Evolutionary conservation across 2,888 invertebrate genomes (phyloP).

Genomic region (Orthosia gracilis): DNA sequence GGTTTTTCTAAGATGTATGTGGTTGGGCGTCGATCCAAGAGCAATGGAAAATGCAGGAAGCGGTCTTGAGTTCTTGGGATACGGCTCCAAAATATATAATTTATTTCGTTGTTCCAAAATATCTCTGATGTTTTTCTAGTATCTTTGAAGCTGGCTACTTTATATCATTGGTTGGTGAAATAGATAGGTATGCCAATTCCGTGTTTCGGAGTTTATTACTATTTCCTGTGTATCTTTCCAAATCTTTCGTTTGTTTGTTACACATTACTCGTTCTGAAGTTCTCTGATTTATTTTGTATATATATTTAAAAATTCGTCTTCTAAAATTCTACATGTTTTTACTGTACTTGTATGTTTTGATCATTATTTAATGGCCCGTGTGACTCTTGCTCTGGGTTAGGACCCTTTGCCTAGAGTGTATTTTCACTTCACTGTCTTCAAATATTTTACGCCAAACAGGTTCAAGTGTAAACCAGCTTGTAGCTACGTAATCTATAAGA

Average conservation of each 20-base stretch:
- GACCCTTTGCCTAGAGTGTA: not conserved
- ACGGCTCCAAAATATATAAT: conserved; percentile 12
- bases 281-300: not conserved
- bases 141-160: not conserved
- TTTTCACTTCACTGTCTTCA: conserved; percentile 1
- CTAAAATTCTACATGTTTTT: not conserved
- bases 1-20: conserved; percentile 2
- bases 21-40: conserved; percentile 41
- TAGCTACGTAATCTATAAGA: not conserved
- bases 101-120: conserved; percentile 16
- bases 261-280: too few relatives aligned
- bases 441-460: conserved; percentile 1
- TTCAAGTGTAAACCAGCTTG: not conserved
- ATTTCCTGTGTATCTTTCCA: not conserved
- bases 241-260: not conserved
- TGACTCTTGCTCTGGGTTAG: not conserved
- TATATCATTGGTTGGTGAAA: not conserved
- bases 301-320: not conserved
- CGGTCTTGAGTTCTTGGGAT: conserved; percentile 21
- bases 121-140: conserved; percentile 4
- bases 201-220: not conserved
- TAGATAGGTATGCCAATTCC: not conserved
- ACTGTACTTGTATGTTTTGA: not conserved
- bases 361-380: not conserved
- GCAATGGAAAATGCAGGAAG: conserved; percentile 12